Conservation (phyloP, 1,140 invertebrate species). For the Papilio glaucus region DNA sequence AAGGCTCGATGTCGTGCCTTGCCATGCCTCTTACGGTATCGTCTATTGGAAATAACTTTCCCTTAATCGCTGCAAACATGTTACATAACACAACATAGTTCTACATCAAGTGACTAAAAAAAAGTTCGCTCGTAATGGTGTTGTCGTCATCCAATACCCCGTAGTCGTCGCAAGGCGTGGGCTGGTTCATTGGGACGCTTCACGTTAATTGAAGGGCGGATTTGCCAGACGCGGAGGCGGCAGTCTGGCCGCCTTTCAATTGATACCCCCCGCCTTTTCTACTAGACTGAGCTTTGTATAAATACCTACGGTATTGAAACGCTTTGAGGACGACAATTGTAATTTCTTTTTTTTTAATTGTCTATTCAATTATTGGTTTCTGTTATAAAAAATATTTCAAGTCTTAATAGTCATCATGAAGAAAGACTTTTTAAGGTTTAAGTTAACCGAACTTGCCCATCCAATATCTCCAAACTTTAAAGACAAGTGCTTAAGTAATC, state of each 20-base stretch:
- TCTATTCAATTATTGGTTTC: background rate
- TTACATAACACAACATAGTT: background rate
- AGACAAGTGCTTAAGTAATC: too few species aligned
- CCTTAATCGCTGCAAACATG: background rate
- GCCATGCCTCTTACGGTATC: too few species aligned
- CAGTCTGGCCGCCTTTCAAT: constrained; percentile 21
- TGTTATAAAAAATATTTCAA: background rate
- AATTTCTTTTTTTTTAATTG: background rate
- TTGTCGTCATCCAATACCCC: constrained; percentile 22
- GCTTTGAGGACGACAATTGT: background rate
- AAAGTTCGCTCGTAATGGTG: background rate
- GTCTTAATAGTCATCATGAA: too few species aligned
- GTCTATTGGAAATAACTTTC: background rate
- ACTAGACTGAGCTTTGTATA: constrained; percentile 8
- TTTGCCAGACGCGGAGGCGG: constrained; percentile 33
- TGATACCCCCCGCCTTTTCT: constrained; percentile 3
- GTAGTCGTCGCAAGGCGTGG: background rate
- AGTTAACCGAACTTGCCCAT: too few species aligned
- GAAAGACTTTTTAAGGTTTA: too few species aligned
- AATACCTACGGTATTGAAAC: background rate
- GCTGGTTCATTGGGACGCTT: constrained; percentile 19
- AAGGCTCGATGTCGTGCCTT: too few species aligned
- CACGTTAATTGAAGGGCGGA: constrained; percentile 33
- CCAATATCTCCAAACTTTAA: too few species aligned
- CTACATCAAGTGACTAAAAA: background rate